A percentile compares a stretch with the other conserved stretches of the same genome.
Evolutionary conservation across 2,797 vertebrate species (phyloP).

Genomic region (Gymnocypris eckloni): DNA sequence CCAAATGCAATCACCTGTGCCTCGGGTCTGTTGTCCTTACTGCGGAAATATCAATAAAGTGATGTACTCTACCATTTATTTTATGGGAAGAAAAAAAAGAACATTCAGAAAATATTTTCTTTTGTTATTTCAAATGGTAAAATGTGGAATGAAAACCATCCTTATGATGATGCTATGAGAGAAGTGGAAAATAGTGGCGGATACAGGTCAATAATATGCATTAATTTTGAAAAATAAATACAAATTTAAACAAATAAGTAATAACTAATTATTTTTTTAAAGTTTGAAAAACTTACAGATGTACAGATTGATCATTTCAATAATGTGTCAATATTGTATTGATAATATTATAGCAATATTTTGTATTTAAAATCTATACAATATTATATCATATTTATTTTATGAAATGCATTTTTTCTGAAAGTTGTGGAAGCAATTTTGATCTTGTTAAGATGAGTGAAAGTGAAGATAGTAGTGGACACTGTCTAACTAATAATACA

Average conservation of each 20-base stretch:
- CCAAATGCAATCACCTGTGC: background rate
- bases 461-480: background rate
- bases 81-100: no score
- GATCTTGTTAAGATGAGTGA: no score
- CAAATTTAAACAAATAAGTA: background rate
- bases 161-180: background rate
- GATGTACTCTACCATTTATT: background rate
- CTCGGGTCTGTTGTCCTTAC: background rate
- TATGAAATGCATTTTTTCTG: background rate
- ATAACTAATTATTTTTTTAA: background rate
- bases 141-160: background rate
- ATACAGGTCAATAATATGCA: no score
- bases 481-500: background rate
- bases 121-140: background rate
- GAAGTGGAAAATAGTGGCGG: background rate
- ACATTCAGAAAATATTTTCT: background rate
- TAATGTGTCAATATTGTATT: background rate
- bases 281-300: background rate
- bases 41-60: background rate
- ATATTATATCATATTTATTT: background rate
- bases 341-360: background rate
- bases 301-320: background rate
- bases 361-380: background rate
- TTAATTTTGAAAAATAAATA: background rate
- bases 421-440: background rate